Evolutionary conservation across 2,888 invertebrate species (phyloP), one percentile per base, ranked within the genome.

Genomic region (Acleris sparsana): DNA sequence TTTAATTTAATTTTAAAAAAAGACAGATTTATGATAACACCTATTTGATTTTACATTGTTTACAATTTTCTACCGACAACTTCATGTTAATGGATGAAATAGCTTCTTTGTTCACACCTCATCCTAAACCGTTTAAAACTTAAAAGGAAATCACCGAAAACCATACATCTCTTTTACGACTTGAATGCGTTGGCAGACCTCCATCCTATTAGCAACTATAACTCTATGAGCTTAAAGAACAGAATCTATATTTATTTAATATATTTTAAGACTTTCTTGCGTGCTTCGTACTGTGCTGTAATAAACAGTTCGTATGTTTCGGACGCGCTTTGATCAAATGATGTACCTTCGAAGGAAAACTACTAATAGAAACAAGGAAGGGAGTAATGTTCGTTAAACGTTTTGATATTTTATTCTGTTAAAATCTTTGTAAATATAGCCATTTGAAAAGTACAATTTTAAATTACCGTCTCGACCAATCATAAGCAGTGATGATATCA

Each of bases 131-230:
- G 52, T 66, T 62, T 57, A 46, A 62, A 62, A 57, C 56, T 53
- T 57, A 53, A 53, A 66, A 66, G 61, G 55, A 51, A 51, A 60
- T 56, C 55, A n/a, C 5, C 52, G 16, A 57, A 48, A 46, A 25
- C 56, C 51, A 57, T 66, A 20, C 51, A 18, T 57, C 61, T 57
- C 57, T 49, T 65, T 65, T 22, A 65, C 65, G 65, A 61, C 55
- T 46, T 44, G 17, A 29, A 65, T 65, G 65, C 55, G 60, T 33
- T 61, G 29, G 51, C 4, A 22, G 16, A 51, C 18, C 18, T 4
- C 43, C n/a, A 51, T 55, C n/a, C 43, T 9, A 60, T 60, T 56
- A 22, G 29, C 18, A 44, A 5, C 18, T 43, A 17, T 57, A 16
- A 22, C 3, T 11, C 16, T 52, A 17, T 29, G 11, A 29, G 17